Evolutionary conservation across 2,888 invertebrate genomes (phyloP).

Genomic region (Hemithea aestivaria): DNA sequence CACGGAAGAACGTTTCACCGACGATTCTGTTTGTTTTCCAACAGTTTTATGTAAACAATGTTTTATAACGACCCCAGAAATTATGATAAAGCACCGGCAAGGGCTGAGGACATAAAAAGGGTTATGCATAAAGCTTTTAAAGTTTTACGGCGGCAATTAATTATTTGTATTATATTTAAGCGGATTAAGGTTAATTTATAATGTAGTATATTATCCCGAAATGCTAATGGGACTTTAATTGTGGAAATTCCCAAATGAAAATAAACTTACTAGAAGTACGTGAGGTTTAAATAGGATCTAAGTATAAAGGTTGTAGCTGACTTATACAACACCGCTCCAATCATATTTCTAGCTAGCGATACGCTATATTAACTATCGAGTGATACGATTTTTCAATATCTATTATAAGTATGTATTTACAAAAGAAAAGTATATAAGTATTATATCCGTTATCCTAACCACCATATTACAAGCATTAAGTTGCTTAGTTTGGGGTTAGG

Average conservation of each 20-base stretch:
- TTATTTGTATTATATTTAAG: conserved; percentile 40
- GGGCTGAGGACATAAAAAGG: conserved; percentile 40
- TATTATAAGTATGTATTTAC: too few species aligned
- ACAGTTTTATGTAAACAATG: conserved; percentile 25
- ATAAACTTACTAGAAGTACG: not conserved
- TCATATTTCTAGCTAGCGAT: too few species aligned
- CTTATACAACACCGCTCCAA: too few species aligned
- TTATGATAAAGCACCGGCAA: conserved; percentile 42
- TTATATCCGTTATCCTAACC: too few species aligned
- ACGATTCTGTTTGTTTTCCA: conserved; percentile 26
- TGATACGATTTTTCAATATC: too few species aligned
- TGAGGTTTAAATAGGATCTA: not conserved
- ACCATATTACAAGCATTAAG: too few species aligned
- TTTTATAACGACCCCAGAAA: conserved; percentile 37
- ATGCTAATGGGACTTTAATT: conserved; percentile 23
- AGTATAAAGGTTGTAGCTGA: conserved; percentile 2
- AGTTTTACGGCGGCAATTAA: conserved; percentile 47
- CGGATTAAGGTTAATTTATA: conserved; percentile 30
- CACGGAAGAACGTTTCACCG: conserved; percentile 25
- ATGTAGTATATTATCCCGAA: conserved; percentile 27
- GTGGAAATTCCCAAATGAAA: conserved; percentile 9
- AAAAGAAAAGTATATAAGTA: too few species aligned
- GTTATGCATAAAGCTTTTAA: conserved; percentile 44
- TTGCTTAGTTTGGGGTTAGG: too few species aligned
- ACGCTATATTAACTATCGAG: too few species aligned